phyloP scores from a whole-genome alignment of 2,113 vertebrate genomes.

The Amia ocellicauda region DNA sequence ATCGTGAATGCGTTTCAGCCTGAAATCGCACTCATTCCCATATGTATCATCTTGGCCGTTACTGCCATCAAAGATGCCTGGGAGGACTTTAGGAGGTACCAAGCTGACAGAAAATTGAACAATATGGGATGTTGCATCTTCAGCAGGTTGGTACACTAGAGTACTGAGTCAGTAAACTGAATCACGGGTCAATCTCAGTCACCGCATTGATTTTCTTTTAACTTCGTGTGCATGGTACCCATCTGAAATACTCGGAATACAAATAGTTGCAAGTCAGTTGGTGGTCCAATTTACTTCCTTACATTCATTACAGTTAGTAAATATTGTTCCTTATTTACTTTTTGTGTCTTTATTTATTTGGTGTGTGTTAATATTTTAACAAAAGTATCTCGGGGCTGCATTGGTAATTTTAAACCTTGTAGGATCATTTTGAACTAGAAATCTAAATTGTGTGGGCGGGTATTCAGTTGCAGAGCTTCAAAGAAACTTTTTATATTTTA shows the following conservation, averaged over 20 bases:
- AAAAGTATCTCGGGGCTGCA: conserved; percentile 25
- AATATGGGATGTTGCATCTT: conserved; percentile 75
- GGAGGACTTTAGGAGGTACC: conserved; percentile 86
- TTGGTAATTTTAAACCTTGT: background rate
- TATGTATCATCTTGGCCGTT: conserved; percentile 76
- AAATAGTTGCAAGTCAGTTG: too few species aligned
- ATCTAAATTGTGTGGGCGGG: conserved; percentile 21
- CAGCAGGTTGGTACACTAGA: conserved; percentile 70
- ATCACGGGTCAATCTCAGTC: too few species aligned
- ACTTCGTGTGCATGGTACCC: too few species aligned
- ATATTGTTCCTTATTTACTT: too few species aligned
- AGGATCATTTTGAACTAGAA: conserved; percentile 24
- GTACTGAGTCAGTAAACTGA: too few species aligned
- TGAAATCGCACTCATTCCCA: conserved; percentile 76
- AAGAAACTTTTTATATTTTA: conserved; percentile 28
- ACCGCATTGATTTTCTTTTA: too few species aligned
- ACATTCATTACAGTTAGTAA: too few species aligned
- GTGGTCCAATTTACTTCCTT: too few species aligned
- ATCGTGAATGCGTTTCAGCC: conserved; percentile 85
- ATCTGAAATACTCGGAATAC: too few species aligned
- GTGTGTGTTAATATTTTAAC: conserved; percentile 29
- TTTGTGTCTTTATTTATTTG: conserved; percentile 3
- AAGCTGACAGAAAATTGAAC: conserved; percentile 82
- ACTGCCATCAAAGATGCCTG: conserved; percentile 88
- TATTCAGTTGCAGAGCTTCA: conserved; percentile 22